Base-by-base conservation (phyloP, 2,888 invertebrate genomes). In the Chouioia cunea region DNA sequence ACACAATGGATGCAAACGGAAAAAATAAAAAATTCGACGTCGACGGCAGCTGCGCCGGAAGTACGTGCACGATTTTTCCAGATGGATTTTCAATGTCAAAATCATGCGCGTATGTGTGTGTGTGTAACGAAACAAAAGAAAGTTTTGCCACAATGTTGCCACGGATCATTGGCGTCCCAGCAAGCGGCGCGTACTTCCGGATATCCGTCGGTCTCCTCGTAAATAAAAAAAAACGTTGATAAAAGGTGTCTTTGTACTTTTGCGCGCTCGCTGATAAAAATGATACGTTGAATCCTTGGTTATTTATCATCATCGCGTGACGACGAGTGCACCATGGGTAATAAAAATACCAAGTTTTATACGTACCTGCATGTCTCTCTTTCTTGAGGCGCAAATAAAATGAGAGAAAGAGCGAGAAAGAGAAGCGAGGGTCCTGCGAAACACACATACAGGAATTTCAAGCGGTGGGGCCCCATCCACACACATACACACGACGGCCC, bases 111-210 rank as follows among this genome's bases (percentile, higher is more conserved):
- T 18, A 16, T n/a, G n/a, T n/a, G n/a, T n/a, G 27, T 27, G 27
- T 27, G 4, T 6, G 6, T 27, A 27, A 4, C 16, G 36, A 22
- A 2, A 46, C 47, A 27, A 59, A 27, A 10, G 43, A 47, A 59
- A 59, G 46, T 47, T 16, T 14, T 43, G 43, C 76, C 76, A 73
- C 69, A 74, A 75, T 43, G 64, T 58, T 63, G 27, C 27, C 76
- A 80, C 77, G 82, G 79, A 79, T 80, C 80, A 82, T 82, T 82
- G 79, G 77, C 78, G 27, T 27, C 27, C 4, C 75, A 74, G 58
- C 75, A 81, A 81, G 75, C 77, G 79, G 81, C 78, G 81, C 82
- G 79, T 79, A 77, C 79, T 80, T 82, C 81, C 82, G 78, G 78
- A 77, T 74, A 64, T 60, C 73, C 65, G 66, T 62, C 36, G 58